Percentiles rank a stretch among this genome's conserved stretches.
Evolutionary conservation across 2,797 vertebrate genomes (phyloP).

Genomic region (Tolypeutes matacus): DNA sequence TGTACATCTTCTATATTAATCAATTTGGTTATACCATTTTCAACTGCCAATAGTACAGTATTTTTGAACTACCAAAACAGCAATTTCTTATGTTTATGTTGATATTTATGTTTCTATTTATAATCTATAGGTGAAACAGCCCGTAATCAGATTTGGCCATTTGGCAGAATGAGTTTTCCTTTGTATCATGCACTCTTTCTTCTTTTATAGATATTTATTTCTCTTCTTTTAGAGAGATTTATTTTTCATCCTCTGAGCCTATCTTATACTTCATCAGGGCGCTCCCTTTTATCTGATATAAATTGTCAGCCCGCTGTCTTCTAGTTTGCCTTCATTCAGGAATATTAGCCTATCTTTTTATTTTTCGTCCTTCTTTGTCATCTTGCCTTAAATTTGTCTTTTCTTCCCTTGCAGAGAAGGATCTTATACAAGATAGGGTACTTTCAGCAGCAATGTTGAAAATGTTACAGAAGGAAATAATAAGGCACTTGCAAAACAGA

Average conservation of each 20-base stretch:
- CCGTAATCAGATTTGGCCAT: neutral
- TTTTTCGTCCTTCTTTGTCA: neutral
- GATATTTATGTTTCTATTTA: neutral
- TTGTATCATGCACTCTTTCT: neutral
- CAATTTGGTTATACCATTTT: neutral
- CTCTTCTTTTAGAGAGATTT: neutral
- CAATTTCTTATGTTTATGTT: neutral
- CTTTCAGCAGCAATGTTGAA: neutral
- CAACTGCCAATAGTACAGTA: neutral
- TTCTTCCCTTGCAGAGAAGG: neutral
- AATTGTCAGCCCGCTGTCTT: neutral
- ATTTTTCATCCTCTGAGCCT: neutral
- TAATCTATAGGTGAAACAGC: neutral
- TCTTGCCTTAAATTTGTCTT: neutral
- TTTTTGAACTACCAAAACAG: neutral
- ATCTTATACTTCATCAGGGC: fast-evolving
- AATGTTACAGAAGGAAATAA: neutral
- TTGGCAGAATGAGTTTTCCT: neutral
- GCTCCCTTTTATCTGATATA: neutral
- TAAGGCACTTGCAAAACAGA: neutral
- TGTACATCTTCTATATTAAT: neutral
- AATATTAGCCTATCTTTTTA: neutral
- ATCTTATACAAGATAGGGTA: neutral
- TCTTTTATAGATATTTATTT: neutral
- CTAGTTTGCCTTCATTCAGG: neutral